Percentiles rank a stretch among this genome's conserved stretches.
Conservation (phyloP, 2,888 invertebrate species). For the Phyto melanocephala region DNA sequence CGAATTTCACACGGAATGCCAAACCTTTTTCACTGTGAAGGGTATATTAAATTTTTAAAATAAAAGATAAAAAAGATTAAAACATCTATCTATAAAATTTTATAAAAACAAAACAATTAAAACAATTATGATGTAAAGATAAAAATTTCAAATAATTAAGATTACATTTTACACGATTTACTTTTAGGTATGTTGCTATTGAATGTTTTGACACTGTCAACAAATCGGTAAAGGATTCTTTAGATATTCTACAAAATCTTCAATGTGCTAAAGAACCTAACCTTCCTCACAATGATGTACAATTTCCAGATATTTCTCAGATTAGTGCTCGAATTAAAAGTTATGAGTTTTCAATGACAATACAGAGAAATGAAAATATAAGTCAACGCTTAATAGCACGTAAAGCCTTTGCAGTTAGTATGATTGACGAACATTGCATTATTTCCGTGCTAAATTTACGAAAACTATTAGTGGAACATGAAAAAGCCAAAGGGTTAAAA, state of each 20-base stretch:
- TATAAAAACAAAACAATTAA: too few species aligned
- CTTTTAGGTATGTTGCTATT: slow-evolving; percentile 66
- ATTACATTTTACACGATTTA: too few species aligned
- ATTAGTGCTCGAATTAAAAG: slow-evolving; percentile 67
- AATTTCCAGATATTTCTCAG: slow-evolving; percentile 68
- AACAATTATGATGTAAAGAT: too few species aligned
- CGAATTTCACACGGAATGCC: too few species aligned
- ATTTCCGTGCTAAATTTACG: slow-evolving; percentile 81
- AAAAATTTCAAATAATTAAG: too few species aligned
- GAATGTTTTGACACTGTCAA: slow-evolving; percentile 64
- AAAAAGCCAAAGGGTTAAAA: slow-evolving; percentile 80
- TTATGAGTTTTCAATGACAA: slow-evolving; percentile 47
- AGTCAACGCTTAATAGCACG: slow-evolving; percentile 78
- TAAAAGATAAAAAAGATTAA: too few species aligned
- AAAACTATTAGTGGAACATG: slow-evolving; percentile 80
- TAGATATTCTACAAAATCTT: slow-evolving; percentile 66
- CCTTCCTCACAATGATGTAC: slow-evolving; percentile 63
- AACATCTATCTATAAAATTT: too few species aligned
- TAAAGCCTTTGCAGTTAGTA: slow-evolving; percentile 83
- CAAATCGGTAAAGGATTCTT: slow-evolving; percentile 62
- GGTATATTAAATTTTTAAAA: too few species aligned
- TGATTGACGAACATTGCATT: slow-evolving; percentile 82
- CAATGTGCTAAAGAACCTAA: slow-evolving; percentile 72
- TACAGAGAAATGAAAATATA: slow-evolving; percentile 43
- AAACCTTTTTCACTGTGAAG: too few species aligned